Percentiles rank a stretch among this genome's conserved stretches.
These are phyloP conservation scores for Neopelma chrysocephalum DNA, from an alignment of 2,797 vertebrate genomes.

Conservation along the genomic window DNA sequence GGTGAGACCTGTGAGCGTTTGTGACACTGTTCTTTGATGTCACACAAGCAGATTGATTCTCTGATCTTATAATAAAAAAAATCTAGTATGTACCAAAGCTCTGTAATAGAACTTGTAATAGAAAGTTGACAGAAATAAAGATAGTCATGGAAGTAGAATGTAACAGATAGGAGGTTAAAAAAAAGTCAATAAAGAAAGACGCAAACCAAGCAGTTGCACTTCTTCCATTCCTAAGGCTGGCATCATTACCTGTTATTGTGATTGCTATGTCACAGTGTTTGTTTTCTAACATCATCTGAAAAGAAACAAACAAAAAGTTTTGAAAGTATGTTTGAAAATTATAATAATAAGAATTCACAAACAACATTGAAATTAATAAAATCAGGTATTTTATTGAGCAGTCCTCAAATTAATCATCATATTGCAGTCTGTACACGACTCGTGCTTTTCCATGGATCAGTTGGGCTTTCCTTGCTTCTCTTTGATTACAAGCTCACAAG, in stretches of 20 bases:
- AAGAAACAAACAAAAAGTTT: neutral
- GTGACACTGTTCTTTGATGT: neutral
- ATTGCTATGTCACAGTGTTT: neutral
- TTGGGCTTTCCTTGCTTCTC: neutral
- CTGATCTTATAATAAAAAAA: conserved; percentile 3
- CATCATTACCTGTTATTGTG: neutral
- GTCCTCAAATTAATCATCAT: neutral
- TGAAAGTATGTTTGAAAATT: neutral
- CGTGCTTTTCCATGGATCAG: neutral
- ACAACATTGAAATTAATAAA: neutral
- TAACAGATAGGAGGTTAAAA: neutral
- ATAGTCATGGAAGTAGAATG: neutral
- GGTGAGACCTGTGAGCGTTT: neutral
- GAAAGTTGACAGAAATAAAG: neutral
- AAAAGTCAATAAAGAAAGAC: neutral
- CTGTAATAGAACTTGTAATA: neutral
- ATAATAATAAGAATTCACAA: neutral
- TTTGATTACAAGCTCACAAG: neutral
- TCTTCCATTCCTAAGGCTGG: neutral
- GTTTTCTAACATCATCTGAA: neutral
- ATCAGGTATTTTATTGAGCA: neutral
- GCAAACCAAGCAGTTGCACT: neutral
- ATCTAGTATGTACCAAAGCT: neutral
- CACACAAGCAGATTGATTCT: neutral
- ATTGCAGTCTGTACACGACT: neutral